Base-by-base conservation (phyloP, 1,140 invertebrate genomes). In the Gonioctena quinquepunctata region DNA sequence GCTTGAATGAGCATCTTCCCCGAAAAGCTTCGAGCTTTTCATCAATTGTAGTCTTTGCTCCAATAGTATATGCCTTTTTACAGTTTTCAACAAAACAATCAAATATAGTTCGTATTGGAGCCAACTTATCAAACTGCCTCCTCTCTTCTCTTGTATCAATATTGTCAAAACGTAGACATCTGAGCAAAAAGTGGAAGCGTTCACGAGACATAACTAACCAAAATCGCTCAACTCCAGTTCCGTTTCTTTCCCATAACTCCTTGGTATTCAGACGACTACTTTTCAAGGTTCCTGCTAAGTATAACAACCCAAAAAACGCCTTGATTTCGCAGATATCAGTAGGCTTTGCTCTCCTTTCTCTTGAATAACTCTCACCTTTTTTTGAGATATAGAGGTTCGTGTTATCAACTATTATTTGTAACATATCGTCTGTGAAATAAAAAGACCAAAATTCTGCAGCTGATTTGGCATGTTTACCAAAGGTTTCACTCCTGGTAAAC, bases 11-110 rank as follows among this genome's bases (percentile, higher is more conserved):
- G 48, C 67, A 69, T 16, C 60, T 18, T 25, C 60, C 67, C 8
- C 49, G 26, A 49, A 69, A 69, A 6, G 28, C 33, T 16, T 23
- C 16, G 8, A 69, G 61, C 61, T 52, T 69, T 28, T 69, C 56
- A 13, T 68, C 66, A 19, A 67, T 48, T 19, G 66, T 67, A 25
- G 7, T 18, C 16, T 27, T 68, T 16, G 63, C 19, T 16, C 57
- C 61, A 2, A 68, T 4, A 16, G 6, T 8, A 28, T 25, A 69
- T 21, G 57, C 22, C 25, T 66, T 60, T 42, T 8, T 8, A 4
- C 62, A 69, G 4, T 65, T 57, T 3, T 8, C 11, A 2, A 18
- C 27, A 66, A 69, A 69, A 18, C 60, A 8, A 49, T 69, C 61
- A 66, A 65, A 69, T 23, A 67, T 26, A 11, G 63, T 19, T 21